phyloP scores from a whole-genome alignment of 1,140 invertebrate genomes.

The Lysiphlebus fabarum region DNA sequence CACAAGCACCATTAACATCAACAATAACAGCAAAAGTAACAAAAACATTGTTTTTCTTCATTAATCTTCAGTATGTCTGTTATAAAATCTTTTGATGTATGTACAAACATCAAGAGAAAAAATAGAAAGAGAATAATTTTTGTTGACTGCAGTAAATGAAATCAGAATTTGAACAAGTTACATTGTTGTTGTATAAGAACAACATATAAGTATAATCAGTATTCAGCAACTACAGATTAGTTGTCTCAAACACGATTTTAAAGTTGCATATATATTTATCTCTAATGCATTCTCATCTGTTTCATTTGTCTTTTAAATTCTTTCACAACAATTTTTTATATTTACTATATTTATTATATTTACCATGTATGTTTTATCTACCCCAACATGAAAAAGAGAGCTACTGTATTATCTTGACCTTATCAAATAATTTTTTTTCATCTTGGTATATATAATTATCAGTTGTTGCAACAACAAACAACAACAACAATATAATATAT shows the following conservation, averaged over 20 bases:
- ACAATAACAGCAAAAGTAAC: conserved; percentile 11
- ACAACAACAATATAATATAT: no score
- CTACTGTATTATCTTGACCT: neutral
- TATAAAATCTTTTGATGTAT: no score
- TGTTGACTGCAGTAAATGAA: conserved; percentile 9
- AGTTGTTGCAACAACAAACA: no score
- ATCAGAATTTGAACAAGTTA: no score
- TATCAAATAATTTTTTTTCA: neutral
- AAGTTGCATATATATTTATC: conserved; percentile 6
- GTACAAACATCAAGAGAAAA: neutral
- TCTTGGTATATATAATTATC: neutral
- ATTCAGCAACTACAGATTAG: conserved; percentile 18
- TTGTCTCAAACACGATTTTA: conserved; percentile 14
- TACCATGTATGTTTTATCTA: neutral
- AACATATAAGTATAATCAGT: conserved; percentile 1
- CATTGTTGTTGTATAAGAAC: neutral
- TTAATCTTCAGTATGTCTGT: no score
- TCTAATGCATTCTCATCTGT: conserved; percentile 9
- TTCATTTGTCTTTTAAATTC: no score
- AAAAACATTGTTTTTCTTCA: conserved; percentile 10
- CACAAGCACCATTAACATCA: no score
- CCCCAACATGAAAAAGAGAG: neutral
- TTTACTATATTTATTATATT: no score
- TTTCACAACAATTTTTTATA: no score
- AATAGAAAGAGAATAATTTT: conserved; percentile 5